These are phyloP conservation scores for Bovichtus variegatus DNA, from an alignment of 2,797 vertebrate species.

Conservation along the genomic window DNA sequence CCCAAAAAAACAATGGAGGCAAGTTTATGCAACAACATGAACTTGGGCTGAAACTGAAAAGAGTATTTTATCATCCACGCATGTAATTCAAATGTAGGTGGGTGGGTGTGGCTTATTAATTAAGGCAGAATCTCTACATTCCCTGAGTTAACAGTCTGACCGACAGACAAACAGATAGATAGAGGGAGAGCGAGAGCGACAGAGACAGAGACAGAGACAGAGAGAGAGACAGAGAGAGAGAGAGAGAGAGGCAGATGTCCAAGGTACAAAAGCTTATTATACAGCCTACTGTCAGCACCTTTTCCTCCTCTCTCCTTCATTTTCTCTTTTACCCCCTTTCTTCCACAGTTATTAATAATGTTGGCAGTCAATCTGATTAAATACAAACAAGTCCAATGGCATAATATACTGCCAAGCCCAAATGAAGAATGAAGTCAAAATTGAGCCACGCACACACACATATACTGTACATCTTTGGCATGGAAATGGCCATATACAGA, in stretches of 20 bases:
- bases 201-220: neutral
- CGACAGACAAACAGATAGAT: neutral
- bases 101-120: conserved; percentile 30
- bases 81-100: conserved; percentile 5
- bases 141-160: conserved; percentile 12
- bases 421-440: conserved; percentile 39
- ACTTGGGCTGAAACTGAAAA: neutral
- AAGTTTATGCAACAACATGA: neutral
- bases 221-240: neutral
- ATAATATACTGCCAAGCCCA: conserved; percentile 41
- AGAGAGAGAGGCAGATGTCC: conserved; percentile 34
- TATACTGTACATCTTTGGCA: neutral
- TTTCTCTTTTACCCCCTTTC: conserved; percentile 64
- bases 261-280: conserved; percentile 74
- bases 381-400: conserved; percentile 56
- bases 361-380: conserved; percentile 78
- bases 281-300: conserved; percentile 74
- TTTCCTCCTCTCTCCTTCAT: conserved; percentile 51
- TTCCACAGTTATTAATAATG: conserved; percentile 78
- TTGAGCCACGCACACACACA: conserved; percentile 17
- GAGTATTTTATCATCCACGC: neutral
- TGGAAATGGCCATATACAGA: conserved; percentile 1
- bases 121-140: conserved; percentile 31
- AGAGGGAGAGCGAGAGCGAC: neutral
- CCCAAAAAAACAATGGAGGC: neutral